Evolutionary conservation across 2,797 vertebrate species (phyloP).

Genomic region (Microchirus variegatus): DNA sequence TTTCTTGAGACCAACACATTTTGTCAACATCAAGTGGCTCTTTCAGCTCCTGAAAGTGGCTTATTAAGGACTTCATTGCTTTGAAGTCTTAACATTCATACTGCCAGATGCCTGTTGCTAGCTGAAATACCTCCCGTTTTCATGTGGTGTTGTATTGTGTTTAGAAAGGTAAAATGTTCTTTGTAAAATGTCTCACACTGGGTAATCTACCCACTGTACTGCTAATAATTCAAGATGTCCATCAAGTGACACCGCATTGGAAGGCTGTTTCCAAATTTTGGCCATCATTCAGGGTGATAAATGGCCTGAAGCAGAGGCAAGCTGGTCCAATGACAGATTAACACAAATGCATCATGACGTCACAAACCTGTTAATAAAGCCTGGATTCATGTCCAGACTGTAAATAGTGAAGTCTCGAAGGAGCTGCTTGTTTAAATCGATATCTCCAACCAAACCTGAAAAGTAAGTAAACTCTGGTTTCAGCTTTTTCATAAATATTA

Average conservation of each 20-base stretch:
- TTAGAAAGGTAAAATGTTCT: background rate
- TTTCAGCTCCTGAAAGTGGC: background rate
- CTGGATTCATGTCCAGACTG: conserved; percentile 89
- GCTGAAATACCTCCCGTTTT: background rate
- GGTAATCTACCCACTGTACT: background rate
- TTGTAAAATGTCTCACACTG: background rate
- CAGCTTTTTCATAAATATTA: conserved; percentile 14
- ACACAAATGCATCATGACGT: conserved; percentile 48
- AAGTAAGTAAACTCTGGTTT: conserved; percentile 44
- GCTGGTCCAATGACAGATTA: conserved; percentile 45
- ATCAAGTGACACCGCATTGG: conserved; percentile 1
- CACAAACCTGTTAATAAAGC: conserved; percentile 89
- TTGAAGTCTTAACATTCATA: background rate
- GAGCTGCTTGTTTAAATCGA: conserved; percentile 84
- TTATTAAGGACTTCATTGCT: background rate
- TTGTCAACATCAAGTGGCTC: background rate
- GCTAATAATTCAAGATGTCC: conserved; percentile 13
- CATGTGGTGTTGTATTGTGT: background rate
- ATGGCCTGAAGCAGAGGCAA: too few species aligned
- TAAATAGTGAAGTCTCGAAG: conserved; percentile 89
- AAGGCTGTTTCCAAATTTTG: conserved; percentile 21
- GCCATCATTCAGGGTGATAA: background rate
- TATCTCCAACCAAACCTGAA: conserved; percentile 90
- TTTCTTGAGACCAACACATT: too few species aligned
- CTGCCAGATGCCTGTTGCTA: background rate